phyloP scores from a whole-genome alignment of 2,888 invertebrate species.

The Napeogenes inachia region DNA sequence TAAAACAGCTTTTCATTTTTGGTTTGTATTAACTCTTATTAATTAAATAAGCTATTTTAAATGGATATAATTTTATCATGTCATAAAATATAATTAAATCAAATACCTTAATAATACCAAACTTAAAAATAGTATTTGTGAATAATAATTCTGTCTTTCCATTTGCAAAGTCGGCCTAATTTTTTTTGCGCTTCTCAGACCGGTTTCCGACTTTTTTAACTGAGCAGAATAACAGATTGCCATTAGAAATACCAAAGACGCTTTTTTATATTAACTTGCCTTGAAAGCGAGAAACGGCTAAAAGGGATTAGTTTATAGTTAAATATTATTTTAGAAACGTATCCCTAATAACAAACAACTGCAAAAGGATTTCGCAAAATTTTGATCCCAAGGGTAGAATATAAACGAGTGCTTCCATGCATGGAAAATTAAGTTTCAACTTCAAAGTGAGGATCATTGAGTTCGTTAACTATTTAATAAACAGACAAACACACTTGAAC shows the following conservation, averaged over 20 bases:
- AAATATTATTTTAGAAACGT: slow-evolving; percentile 6
- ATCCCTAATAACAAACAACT: slow-evolving; percentile 15
- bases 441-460: slow-evolving; percentile 18
- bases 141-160: no score
- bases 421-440: slow-evolving; percentile 24
- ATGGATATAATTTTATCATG: no score
- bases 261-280: slow-evolving; percentile 4
- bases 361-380: slow-evolving; percentile 21
- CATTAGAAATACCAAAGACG: slow-evolving; percentile 18
- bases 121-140: no score
- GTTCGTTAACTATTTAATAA: slow-evolving; percentile 12
- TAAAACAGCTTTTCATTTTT: no score
- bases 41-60: no score
- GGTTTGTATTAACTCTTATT: no score
- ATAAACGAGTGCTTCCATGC: slow-evolving; percentile 21
- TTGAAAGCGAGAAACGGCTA: background rate
- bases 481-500: slow-evolving; percentile 8
- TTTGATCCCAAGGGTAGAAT: slow-evolving; percentile 18
- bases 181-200: slow-evolving; percentile 28
- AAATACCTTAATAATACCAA: no score
- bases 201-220: slow-evolving; percentile 25
- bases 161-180: background rate
- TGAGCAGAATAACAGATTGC: slow-evolving; percentile 32
- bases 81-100: no score
- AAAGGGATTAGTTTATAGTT: background rate